These are phyloP conservation scores for Nymphalis polychloros DNA, from an alignment of 2,888 invertebrate genomes.

Conservation along the genomic window DNA sequence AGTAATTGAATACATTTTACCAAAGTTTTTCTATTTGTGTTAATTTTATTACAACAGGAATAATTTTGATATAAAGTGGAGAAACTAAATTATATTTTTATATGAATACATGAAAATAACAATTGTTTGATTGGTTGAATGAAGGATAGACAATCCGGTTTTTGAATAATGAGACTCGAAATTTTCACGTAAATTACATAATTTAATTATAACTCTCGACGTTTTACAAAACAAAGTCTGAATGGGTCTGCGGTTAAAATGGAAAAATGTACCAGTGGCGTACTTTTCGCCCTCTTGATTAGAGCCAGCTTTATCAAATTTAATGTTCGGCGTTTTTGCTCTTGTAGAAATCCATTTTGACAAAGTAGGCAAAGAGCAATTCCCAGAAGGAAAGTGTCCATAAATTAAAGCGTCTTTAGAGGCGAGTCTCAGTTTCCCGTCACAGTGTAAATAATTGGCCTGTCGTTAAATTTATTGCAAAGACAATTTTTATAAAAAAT, in stretches of 20 bases:
- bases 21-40: no score
- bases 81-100: no score
- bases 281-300: slow-evolving; percentile 38
- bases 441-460: slow-evolving; percentile 72
- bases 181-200: slow-evolving; percentile 9
- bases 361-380: slow-evolving; percentile 51
- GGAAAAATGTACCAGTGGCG: slow-evolving; percentile 28
- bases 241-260: slow-evolving; percentile 23
- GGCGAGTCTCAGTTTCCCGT: slow-evolving; percentile 67
- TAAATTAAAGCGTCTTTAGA: slow-evolving; percentile 68
- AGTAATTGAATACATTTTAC: no score
- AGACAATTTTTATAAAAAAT: slow-evolving; percentile 70
- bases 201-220: slow-evolving; percentile 17
- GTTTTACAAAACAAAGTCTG: slow-evolving; percentile 22
- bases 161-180: slow-evolving; percentile 6
- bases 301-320: slow-evolving; percentile 41
- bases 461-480: slow-evolving; percentile 65
- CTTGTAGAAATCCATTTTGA: slow-evolving; percentile 42
- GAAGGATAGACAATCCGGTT: not conserved
- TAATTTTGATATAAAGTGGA: no score
- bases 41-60: no score
- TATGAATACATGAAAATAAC: no score
- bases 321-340: slow-evolving; percentile 38
- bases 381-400: slow-evolving; percentile 60
- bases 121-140: not conserved